phyloP scores from a whole-genome alignment of 1,140 invertebrate species.

The Ganaspis sp. region DNA sequence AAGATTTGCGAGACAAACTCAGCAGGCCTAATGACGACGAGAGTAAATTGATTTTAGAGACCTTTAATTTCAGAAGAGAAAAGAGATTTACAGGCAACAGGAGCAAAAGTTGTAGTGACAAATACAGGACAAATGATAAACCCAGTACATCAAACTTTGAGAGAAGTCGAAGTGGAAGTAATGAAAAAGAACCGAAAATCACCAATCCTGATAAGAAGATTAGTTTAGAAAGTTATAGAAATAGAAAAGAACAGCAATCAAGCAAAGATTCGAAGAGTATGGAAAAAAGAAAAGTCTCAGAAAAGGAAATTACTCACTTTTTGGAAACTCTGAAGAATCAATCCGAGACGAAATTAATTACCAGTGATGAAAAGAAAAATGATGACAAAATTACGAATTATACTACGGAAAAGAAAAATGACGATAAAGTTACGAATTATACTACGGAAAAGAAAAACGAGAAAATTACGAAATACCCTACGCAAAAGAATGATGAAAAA shows the following conservation, averaged over 20 bases:
- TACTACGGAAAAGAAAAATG: too few species aligned
- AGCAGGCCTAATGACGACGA: background rate
- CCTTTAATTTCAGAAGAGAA: background rate
- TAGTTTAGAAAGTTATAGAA: background rate
- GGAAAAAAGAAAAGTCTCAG: background rate
- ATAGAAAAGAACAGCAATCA: background rate
- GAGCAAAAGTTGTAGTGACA: background rate
- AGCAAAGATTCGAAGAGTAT: background rate
- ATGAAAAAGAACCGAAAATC: background rate
- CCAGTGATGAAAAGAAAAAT: too few species aligned
- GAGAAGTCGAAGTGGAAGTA: conserved; percentile 4
- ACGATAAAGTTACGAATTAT: too few species aligned
- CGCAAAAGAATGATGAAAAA: too few species aligned
- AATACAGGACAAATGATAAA: background rate
- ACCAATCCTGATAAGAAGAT: background rate
- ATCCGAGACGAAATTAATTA: too few species aligned
- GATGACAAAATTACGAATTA: too few species aligned
- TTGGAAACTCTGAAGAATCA: too few species aligned
- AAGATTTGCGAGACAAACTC: background rate
- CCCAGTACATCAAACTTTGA: background rate
- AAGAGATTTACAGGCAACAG: background rate
- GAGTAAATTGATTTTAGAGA: background rate
- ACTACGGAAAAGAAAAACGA: too few species aligned
- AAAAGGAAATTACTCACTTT: background rate
- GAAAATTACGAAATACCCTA: too few species aligned